phyloP scores from a whole-genome alignment of 2,797 vertebrate species.

The Microctenopoma stevenorrisi region DNA sequence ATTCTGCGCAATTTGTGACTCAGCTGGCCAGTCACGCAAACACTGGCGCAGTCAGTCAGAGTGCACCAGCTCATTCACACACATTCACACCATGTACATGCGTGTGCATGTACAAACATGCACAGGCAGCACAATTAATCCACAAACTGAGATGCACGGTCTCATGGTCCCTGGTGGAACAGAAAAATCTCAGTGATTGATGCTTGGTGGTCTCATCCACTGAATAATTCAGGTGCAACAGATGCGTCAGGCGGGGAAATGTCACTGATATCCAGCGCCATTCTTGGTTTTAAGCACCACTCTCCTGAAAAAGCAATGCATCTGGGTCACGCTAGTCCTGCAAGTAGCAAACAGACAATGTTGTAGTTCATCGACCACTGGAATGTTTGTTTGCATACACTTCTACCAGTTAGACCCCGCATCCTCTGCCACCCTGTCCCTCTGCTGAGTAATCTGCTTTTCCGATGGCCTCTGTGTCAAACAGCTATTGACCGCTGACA shows the following conservation, averaged over 20 bases:
- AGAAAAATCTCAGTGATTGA: slow-evolving; percentile 66
- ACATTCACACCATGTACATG: neutral
- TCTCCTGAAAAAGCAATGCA: slow-evolving; percentile 72
- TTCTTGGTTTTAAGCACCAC: slow-evolving; percentile 66
- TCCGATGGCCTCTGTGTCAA: slow-evolving; percentile 49
- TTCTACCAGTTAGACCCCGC: slow-evolving; percentile 54
- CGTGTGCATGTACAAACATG: neutral
- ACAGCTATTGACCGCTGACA: slow-evolving; percentile 43
- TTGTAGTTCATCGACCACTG: slow-evolving; percentile 63
- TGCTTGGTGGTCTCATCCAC: slow-evolving; percentile 68
- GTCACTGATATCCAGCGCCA: slow-evolving; percentile 75
- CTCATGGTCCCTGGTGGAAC: slow-evolving; percentile 51
- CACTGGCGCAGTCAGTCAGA: slow-evolving; percentile 37
- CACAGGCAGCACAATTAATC: slow-evolving; percentile 48
- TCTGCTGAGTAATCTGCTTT: slow-evolving; percentile 66
- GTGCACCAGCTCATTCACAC: neutral
- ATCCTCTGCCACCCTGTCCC: slow-evolving; percentile 20
- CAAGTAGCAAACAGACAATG: slow-evolving; percentile 62
- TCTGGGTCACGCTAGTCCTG: slow-evolving; percentile 76
- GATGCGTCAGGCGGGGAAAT: slow-evolving; percentile 74
- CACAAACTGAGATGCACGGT: slow-evolving; percentile 39
- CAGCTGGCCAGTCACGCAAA: slow-evolving; percentile 49
- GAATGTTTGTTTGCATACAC: slow-evolving; percentile 65
- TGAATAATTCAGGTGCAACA: slow-evolving; percentile 82
- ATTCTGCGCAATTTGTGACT: slow-evolving; percentile 42